Percentiles rank a stretch among this genome's conserved stretches.
These are phyloP conservation scores for Coturnix japonica DNA, from an alignment of 2,113 vertebrate species.

Conservation along the genomic window DNA sequence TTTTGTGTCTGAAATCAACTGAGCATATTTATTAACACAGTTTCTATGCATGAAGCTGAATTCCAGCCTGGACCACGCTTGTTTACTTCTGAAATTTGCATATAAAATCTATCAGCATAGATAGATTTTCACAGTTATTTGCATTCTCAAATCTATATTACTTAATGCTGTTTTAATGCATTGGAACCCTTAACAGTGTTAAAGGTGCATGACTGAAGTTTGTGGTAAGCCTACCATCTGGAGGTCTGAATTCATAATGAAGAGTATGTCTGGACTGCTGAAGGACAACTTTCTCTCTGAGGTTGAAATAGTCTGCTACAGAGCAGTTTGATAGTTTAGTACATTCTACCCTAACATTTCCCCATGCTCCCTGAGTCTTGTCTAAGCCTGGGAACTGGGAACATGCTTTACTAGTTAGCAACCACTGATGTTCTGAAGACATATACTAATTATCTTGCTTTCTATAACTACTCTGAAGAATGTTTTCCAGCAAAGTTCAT, in stretches of 20 bases:
- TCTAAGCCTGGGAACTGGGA: not conserved
- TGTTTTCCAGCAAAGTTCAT: not conserved
- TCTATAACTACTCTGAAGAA: not conserved
- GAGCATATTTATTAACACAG: not conserved
- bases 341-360: not conserved
- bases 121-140: not conserved
- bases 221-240: not conserved
- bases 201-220: not conserved
- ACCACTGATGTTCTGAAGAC: not conserved
- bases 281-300: not conserved
- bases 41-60: not conserved
- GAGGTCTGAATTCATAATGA: not conserved
- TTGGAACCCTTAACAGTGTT: not conserved
- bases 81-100: not conserved
- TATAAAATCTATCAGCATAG: not conserved
- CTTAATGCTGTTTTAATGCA: not conserved
- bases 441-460: not conserved
- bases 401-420: not conserved
- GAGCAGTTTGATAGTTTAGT: not conserved
- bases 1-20: not conserved
- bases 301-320: constrained; percentile 2
- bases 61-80: not conserved
- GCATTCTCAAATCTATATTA: not conserved
- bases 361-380: not conserved
- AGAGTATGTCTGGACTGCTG: not conserved